Evolutionary conservation across 2,113 vertebrate species (phyloP).

Genomic region (Amblyornis subalaris): DNA sequence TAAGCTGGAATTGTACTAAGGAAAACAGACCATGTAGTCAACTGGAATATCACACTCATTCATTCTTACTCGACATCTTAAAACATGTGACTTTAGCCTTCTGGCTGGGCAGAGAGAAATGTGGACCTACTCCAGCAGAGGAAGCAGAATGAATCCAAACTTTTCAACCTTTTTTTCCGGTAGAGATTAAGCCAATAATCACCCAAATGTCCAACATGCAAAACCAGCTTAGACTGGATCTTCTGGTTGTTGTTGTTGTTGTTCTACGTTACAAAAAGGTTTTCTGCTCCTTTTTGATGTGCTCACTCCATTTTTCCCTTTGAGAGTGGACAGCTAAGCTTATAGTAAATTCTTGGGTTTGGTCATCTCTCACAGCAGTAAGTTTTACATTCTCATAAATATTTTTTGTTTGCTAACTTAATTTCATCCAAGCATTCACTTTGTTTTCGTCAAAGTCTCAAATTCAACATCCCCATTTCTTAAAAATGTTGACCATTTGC

Average conservation of each 20-base stretch:
- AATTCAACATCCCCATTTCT: fast-evolving
- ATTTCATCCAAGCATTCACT: not conserved
- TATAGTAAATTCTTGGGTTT: not conserved
- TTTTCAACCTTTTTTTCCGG: not conserved
- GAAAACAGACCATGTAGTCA: not conserved
- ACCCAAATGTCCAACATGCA: not conserved
- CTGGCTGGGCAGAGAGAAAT: not conserved
- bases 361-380: not conserved
- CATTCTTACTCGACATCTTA: not conserved
- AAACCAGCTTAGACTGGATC: not conserved
- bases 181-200: not conserved
- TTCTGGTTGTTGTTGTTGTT: not conserved
- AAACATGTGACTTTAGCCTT: slow-evolving; percentile 5
- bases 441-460: not conserved
- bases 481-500: not conserved
- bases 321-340: not conserved
- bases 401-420: not conserved
- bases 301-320: not conserved
- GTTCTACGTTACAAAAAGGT: not conserved
- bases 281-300: not conserved
- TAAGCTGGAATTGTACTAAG: not conserved
- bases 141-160: not conserved
- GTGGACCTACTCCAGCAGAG: not conserved
- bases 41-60: slow-evolving; percentile 19
- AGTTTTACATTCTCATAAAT: not conserved